A percentile compares a stretch with the other conserved stretches of the same genome.
phyloP scores from a whole-genome alignment of 2,888 invertebrate species.

The Pomacea canaliculata region DNA sequence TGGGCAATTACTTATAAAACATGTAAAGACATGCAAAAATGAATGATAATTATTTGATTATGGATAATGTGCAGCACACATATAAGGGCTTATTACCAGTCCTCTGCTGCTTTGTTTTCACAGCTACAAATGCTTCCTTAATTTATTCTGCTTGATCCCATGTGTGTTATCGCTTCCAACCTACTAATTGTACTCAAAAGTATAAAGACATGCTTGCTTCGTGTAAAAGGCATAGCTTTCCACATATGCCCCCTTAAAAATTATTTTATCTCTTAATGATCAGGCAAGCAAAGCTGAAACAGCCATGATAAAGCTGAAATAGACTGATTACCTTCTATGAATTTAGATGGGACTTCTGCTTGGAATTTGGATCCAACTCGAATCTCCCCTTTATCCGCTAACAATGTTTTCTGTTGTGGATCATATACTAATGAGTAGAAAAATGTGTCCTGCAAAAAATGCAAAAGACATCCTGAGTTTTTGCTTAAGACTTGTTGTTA shows the following conservation, averaged over 20 bases:
- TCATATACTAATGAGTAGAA: slow-evolving; percentile 99
- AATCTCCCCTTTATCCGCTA: slow-evolving; percentile 98
- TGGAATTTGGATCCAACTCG: slow-evolving; percentile 94
- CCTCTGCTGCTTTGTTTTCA: no score
- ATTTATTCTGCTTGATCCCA: neutral
- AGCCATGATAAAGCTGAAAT: neutral
- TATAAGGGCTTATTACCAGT: no score
- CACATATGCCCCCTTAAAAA: no score
- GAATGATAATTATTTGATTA: no score
- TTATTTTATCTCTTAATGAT: neutral
- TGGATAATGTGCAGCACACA: no score
- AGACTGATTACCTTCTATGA: slow-evolving; percentile 78
- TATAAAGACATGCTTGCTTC: no score
- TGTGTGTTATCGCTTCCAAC: neutral
- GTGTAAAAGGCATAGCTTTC: no score
- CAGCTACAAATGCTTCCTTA: no score
- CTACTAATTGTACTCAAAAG: neutral
- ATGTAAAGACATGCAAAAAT: no score
- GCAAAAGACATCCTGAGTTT: neutral
- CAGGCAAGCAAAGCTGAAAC: neutral
- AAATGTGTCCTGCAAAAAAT: slow-evolving; percentile 88
- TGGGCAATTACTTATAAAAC: no score
- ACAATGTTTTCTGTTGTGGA: slow-evolving; percentile 97
- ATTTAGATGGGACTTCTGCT: slow-evolving; percentile 80
- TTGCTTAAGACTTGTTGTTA: neutral